A percentile compares a stretch with the other conserved stretches of the same genome.
Evolutionary conservation across 2,888 invertebrate genomes (phyloP).

Genomic region (Watsonalla binaria): DNA sequence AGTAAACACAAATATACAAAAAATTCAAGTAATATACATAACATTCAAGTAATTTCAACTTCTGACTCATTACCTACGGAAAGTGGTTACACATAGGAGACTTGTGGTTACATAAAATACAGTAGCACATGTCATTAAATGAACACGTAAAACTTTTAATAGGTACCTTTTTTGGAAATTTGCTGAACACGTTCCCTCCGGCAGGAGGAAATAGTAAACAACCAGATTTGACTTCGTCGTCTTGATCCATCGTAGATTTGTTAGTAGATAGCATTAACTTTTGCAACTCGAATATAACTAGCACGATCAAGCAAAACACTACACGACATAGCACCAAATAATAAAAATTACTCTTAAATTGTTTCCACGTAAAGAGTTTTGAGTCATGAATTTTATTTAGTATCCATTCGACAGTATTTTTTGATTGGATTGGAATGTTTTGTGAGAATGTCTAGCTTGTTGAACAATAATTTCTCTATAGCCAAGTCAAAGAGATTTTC

Average conservation of each 20-base stretch:
- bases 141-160: background rate
- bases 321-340: slow-evolving; percentile 33
- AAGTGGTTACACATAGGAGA: slow-evolving; percentile 1
- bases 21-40: background rate
- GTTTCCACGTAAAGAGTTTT: slow-evolving; percentile 1
- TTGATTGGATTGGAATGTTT: background rate
- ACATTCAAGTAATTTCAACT: slow-evolving; percentile 4
- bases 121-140: background rate
- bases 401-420: background rate
- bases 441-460: background rate
- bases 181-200: slow-evolving; percentile 81
- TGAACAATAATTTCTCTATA: background rate
- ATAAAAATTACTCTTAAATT: background rate
- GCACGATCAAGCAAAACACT: slow-evolving; percentile 15
- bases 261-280: slow-evolving; percentile 9
- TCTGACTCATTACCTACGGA: slow-evolving; percentile 6
- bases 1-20: slow-evolving; percentile 7
- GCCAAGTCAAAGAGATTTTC: background rate
- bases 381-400: background rate
- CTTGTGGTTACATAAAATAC: background rate
- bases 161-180: slow-evolving; percentile 84
- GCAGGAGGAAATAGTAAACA: slow-evolving; percentile 87
- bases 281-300: slow-evolving; percentile 15
- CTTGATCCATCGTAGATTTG: slow-evolving; percentile 80
- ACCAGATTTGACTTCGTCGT: slow-evolving; percentile 86